Evolutionary conservation across 1,140 invertebrate genomes (phyloP).

Genomic region (Nasonia longicornis): DNA sequence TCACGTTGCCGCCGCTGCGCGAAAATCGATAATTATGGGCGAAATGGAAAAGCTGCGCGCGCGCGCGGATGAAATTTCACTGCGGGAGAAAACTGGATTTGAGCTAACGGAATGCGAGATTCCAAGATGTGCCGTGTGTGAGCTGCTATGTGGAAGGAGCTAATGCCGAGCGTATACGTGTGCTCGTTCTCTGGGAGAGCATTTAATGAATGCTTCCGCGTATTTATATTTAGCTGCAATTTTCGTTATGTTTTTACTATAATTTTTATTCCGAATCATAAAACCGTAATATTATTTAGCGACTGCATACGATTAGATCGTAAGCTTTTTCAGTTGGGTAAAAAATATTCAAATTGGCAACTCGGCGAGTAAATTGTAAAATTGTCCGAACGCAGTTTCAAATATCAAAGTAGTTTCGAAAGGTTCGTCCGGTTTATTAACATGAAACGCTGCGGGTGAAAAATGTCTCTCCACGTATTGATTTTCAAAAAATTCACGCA

Average conservation of each 20-base stretch:
- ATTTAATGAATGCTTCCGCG: not conserved
- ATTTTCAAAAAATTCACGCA: not conserved
- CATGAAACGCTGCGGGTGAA: too few species aligned
- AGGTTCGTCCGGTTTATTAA: too few species aligned
- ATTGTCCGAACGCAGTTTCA: not conserved
- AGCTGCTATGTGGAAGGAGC: not conserved
- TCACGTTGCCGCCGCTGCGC: not conserved
- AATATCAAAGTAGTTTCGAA: too few species aligned
- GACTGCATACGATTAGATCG: too few species aligned
- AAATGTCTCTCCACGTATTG: too few species aligned
- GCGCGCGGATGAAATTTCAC: not conserved
- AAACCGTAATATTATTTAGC: not conserved
- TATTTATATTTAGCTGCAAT: not conserved
- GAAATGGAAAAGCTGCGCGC: not conserved
- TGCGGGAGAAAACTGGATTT: not conserved
- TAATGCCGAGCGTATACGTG: not conserved
- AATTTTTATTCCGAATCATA: too few species aligned
- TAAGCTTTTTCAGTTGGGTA: too few species aligned
- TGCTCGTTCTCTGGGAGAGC: not conserved
- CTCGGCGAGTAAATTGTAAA: not conserved
- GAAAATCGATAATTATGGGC: conserved; percentile 28
- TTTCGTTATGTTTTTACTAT: not conserved
- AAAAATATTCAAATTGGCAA: not conserved
- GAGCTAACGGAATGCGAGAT: not conserved
- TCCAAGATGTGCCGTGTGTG: not conserved